phyloP scores from a whole-genome alignment of 2,113 vertebrate species.

The Ceratotherium simum region DNA sequence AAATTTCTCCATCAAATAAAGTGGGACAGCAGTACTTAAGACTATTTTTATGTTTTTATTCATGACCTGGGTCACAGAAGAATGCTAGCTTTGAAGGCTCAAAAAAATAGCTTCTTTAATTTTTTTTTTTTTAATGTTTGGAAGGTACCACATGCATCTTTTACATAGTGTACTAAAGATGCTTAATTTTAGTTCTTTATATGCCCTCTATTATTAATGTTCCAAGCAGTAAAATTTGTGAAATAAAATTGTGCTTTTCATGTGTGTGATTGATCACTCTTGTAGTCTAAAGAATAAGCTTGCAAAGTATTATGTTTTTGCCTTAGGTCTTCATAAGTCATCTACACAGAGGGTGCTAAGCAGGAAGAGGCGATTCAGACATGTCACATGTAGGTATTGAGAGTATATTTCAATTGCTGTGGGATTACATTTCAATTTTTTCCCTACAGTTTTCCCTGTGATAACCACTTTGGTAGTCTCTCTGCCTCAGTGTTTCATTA shows the following conservation, averaged over 20 bases:
- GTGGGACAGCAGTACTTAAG: neutral
- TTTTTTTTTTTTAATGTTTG: conserved; percentile 23
- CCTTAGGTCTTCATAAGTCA: conserved; percentile 12
- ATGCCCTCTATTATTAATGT: conserved; percentile 52
- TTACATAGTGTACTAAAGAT: conserved; percentile 36
- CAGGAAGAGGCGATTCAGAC: neutral
- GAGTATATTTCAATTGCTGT: conserved; percentile 17
- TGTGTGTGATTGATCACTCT: neutral
- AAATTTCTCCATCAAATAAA: conserved; percentile 45
- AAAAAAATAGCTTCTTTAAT: neutral
- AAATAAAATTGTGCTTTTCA: conserved; percentile 43
- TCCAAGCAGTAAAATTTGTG: conserved; percentile 5
- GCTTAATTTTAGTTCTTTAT: conserved; percentile 18
- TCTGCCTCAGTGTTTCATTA: neutral
- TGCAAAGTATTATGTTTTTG: conserved; percentile 20
- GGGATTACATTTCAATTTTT: neutral
- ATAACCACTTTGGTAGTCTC: neutral
- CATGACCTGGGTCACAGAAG: conserved; percentile 47
- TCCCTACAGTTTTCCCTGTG: neutral
- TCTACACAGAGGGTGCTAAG: conserved; percentile 2
- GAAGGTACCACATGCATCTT: conserved; percentile 27
- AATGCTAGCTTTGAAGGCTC: neutral
- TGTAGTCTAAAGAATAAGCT: conserved; percentile 38
- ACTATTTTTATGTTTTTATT: conserved; percentile 66
- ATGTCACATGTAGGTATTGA: neutral